These are phyloP conservation scores for Erebia ligea DNA, from an alignment of 2,888 invertebrate genomes.

Conservation along the genomic window DNA sequence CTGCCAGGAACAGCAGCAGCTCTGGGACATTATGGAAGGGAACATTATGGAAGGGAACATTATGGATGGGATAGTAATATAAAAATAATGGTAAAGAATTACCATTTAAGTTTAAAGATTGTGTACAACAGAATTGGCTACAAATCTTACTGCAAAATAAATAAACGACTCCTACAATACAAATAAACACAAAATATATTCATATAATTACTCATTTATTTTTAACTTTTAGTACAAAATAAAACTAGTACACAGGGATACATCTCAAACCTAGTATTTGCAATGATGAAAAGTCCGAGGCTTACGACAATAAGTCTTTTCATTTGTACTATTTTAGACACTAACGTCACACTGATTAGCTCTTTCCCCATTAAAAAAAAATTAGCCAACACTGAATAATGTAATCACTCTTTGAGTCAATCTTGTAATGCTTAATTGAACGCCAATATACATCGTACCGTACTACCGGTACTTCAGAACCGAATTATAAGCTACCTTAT, in stretches of 20 bases:
- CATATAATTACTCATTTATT: conserved; percentile 80
- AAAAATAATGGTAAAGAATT: no score
- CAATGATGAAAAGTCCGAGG: conserved; percentile 83
- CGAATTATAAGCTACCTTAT: conserved; percentile 66
- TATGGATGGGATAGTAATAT: no score
- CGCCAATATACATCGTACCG: conserved; percentile 61
- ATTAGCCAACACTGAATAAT: conserved; percentile 80
- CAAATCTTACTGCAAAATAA: no score
- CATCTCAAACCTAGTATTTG: conserved; percentile 84
- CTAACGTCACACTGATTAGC: conserved; percentile 81
- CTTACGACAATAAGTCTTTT: conserved; percentile 84
- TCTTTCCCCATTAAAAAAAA: conserved; percentile 76
- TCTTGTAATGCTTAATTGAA: conserved; percentile 61
- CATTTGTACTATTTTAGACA: conserved; percentile 85
- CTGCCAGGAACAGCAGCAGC: no score
- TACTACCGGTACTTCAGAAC: conserved; percentile 69
- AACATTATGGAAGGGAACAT: no score
- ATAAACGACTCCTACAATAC: not conserved
- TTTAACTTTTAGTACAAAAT: conserved; percentile 84
- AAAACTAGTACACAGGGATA: conserved; percentile 85
- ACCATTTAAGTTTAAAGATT: no score
- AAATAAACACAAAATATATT: not conserved
- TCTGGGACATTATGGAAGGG: no score
- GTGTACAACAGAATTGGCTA: no score
- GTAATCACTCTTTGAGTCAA: conserved; percentile 78